These are phyloP conservation scores for Drosophila picticornis DNA, from an alignment of 2,888 invertebrate species.

Conservation along the genomic window DNA sequence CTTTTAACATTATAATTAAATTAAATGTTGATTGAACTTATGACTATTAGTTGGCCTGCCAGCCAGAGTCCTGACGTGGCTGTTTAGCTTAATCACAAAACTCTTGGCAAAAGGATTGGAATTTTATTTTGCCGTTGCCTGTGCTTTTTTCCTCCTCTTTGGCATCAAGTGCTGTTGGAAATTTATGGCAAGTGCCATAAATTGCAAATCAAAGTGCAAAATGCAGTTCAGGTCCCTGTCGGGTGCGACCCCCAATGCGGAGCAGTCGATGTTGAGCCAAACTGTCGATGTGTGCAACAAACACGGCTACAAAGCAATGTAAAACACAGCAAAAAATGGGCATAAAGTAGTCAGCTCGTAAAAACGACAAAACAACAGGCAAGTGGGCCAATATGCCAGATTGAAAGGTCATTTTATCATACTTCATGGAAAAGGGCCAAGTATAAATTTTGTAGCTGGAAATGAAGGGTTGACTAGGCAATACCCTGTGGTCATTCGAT, in stretches of 20 bases:
- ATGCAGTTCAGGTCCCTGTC: slow-evolving; percentile 37
- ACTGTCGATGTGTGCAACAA: slow-evolving; percentile 58
- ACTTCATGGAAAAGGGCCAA: slow-evolving; percentile 36
- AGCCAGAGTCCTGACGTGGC: background rate
- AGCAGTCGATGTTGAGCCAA: slow-evolving; percentile 36
- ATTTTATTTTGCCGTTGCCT: slow-evolving; percentile 30
- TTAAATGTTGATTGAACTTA: slow-evolving; percentile 76
- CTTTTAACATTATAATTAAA: slow-evolving; percentile 78
- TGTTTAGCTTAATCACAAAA: slow-evolving; percentile 41
- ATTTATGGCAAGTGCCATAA: slow-evolving; percentile 52
- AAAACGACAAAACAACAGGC: slow-evolving; percentile 56
- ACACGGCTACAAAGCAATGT: slow-evolving; percentile 15
- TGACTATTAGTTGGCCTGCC: slow-evolving; percentile 43
- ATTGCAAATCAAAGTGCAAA: slow-evolving; percentile 45
- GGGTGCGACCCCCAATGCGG: slow-evolving; percentile 20
- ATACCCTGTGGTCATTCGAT: slow-evolving; percentile 28
- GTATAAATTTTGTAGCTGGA: background rate
- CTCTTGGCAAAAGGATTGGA: slow-evolving; percentile 34
- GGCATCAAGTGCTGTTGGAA: slow-evolving; percentile 53
- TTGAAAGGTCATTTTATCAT: slow-evolving; percentile 38
- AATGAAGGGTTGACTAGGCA: slow-evolving; percentile 2
- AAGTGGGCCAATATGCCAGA: slow-evolving; percentile 51
- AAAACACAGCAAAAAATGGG: slow-evolving; percentile 32
- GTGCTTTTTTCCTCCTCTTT: slow-evolving; percentile 2
- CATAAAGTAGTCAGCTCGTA: slow-evolving; percentile 56